These are phyloP conservation scores for Macheiramphus alcinus DNA, from an alignment of 2,113 vertebrate species.

Conservation along the genomic window DNA sequence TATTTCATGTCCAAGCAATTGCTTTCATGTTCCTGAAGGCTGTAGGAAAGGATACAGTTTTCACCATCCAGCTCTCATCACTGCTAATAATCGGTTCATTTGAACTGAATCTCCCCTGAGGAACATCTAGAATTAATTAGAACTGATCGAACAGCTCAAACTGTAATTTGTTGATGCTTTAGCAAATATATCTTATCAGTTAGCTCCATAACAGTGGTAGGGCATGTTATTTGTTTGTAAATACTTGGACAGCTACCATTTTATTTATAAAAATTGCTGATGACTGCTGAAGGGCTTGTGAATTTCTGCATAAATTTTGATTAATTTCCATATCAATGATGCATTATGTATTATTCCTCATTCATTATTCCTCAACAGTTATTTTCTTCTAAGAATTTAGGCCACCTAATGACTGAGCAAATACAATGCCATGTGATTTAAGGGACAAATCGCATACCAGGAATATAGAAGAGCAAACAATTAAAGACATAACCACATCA, in stretches of 20 bases:
- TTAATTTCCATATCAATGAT: conserved; percentile 1
- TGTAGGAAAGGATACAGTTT: neutral
- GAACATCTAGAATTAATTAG: conserved; percentile 49
- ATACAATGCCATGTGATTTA: neutral
- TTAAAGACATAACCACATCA: neutral
- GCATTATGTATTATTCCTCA: neutral
- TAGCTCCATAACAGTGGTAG: neutral
- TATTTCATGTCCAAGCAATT: neutral
- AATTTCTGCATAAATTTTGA: conserved; percentile 9
- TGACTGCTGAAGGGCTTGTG: neutral
- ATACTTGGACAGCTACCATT: conserved; percentile 8
- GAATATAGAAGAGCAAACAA: neutral
- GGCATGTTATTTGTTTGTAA: neutral
- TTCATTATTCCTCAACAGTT: neutral
- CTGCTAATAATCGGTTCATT: neutral
- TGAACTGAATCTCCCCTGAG: conserved; percentile 4
- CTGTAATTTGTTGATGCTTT: conserved; percentile 4
- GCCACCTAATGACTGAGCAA: neutral
- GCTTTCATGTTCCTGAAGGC: neutral
- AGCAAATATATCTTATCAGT: neutral
- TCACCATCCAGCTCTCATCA: neutral
- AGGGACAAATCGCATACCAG: neutral
- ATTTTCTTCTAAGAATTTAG: neutral
- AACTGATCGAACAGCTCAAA: neutral
- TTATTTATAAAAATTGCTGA: neutral